These are phyloP conservation scores for Argyrosomus japonicus DNA, from an alignment of 2,113 vertebrate genomes.

Conservation along the genomic window DNA sequence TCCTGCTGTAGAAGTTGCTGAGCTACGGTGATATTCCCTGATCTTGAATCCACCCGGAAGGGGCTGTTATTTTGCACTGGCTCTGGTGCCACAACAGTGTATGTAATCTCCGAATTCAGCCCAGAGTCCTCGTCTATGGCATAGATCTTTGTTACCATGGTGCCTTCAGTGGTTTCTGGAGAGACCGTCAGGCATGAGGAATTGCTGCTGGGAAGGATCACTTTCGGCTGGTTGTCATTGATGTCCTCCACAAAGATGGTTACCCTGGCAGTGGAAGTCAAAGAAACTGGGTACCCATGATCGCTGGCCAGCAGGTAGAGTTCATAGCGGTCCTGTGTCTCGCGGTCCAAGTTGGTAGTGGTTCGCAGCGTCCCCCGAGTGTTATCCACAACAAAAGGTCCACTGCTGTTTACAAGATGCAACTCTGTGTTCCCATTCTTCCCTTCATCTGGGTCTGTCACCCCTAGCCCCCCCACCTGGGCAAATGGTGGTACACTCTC, in stretches of 20 bases:
- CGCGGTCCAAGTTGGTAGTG: slow-evolving; percentile 78
- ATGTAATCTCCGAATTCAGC: slow-evolving; percentile 83
- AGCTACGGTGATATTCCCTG: slow-evolving; percentile 81
- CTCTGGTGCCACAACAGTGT: slow-evolving; percentile 66
- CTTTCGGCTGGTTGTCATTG: slow-evolving; percentile 85
- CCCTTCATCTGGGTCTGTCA: slow-evolving; percentile 80
- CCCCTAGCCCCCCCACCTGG: slow-evolving; percentile 75
- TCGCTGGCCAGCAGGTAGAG: slow-evolving; percentile 78
- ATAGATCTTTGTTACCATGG: slow-evolving; percentile 80
- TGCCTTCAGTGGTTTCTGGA: slow-evolving; percentile 68
- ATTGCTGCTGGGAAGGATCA: slow-evolving; percentile 84
- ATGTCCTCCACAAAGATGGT: slow-evolving; percentile 84
- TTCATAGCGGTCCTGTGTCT: slow-evolving; percentile 78
- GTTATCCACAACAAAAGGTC: slow-evolving; percentile 79
- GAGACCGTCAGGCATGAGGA: slow-evolving; percentile 80
- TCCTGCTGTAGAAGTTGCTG: slow-evolving; percentile 72
- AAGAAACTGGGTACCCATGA: slow-evolving; percentile 64
- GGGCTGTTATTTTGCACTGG: slow-evolving; percentile 62
- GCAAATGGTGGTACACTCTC: slow-evolving; percentile 75
- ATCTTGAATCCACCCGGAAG: slow-evolving; percentile 77
- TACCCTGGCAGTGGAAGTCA: slow-evolving; percentile 78
- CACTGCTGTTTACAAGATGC: slow-evolving; percentile 70
- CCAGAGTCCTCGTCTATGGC: slow-evolving; percentile 82
- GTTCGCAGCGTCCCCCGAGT: slow-evolving; percentile 72
- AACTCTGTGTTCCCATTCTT: slow-evolving; percentile 78